Conservation (phyloP, 2,888 invertebrate species). For the Eucera pruinosa region DNA sequence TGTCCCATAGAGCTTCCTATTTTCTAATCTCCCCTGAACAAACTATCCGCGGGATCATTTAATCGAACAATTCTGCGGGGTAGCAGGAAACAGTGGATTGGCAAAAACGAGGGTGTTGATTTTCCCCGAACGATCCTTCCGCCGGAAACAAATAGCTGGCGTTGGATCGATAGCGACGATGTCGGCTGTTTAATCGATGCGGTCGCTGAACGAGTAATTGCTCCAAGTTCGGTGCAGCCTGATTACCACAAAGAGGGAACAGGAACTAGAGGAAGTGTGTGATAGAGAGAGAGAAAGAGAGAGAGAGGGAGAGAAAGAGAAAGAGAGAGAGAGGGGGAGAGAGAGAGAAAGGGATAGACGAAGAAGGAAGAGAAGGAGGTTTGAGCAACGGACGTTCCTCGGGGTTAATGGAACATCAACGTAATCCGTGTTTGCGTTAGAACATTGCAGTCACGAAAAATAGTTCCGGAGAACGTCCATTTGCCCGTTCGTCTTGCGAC, state of each 20-base stretch:
- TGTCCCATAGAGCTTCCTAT: too few species aligned
- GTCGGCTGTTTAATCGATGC: constrained; percentile 51
- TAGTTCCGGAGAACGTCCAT: constrained; percentile 40
- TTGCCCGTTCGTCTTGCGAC: constrained; percentile 51
- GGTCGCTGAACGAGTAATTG: constrained; percentile 55
- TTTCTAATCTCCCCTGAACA: not conserved
- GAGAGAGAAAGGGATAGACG: not conserved
- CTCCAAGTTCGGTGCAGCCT: constrained; percentile 42
- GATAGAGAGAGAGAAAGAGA: too few species aligned
- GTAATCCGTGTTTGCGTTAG: constrained; percentile 52
- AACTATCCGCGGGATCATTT: not conserved
- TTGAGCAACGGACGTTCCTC: constrained; percentile 15
- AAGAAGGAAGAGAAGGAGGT: not conserved
- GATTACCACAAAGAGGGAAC: constrained; percentile 30
- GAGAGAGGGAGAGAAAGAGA: not conserved
- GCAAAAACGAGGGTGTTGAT: constrained; percentile 39
- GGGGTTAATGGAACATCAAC: constrained; percentile 63
- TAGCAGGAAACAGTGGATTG: constrained; percentile 2
- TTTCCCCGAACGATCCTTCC: constrained; percentile 7
- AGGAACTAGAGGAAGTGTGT: not conserved
- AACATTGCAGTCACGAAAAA: constrained; percentile 59
- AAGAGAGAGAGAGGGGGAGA: not conserved
- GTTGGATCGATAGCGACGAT: constrained; percentile 42
- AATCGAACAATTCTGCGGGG: not conserved
- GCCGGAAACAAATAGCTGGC: constrained; percentile 32